phyloP scores from a whole-genome alignment of 2,888 invertebrate species.

The Junonia oenone region DNA sequence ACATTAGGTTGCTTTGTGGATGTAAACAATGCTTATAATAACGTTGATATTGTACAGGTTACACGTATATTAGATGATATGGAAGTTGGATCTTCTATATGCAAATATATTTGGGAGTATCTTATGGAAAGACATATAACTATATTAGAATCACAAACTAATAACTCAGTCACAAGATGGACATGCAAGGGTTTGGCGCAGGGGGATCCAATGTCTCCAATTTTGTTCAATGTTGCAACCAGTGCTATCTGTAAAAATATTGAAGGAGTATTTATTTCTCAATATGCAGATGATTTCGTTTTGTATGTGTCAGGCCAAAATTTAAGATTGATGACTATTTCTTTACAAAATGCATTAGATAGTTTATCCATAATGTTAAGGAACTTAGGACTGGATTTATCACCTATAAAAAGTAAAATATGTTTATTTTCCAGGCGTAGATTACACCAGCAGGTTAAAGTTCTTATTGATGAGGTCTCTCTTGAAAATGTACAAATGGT shows the following conservation, averaged over 20 bases:
- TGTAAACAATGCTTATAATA: slow-evolving; percentile 25
- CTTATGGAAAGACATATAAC: slow-evolving; percentile 4
- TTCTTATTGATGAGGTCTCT: background rate
- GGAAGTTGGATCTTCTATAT: slow-evolving; percentile 13
- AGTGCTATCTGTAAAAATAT: slow-evolving; percentile 14
- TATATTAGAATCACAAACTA: background rate
- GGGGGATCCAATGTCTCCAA: slow-evolving; percentile 32
- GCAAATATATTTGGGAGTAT: slow-evolving; percentile 18
- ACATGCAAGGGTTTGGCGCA: slow-evolving; percentile 29
- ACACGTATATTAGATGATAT: slow-evolving; percentile 14
- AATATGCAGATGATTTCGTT: slow-evolving; percentile 35
- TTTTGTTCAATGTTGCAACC: slow-evolving; percentile 31
- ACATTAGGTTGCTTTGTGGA: slow-evolving; percentile 25
- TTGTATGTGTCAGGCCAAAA: slow-evolving; percentile 17
- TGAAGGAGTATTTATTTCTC: slow-evolving; percentile 14
- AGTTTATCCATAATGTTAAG: background rate
- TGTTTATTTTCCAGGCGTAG: background rate
- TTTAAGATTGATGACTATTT: background rate
- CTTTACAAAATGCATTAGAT: no score
- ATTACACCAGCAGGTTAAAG: background rate
- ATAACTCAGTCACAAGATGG: background rate
- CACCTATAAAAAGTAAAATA: background rate
- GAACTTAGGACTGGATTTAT: background rate
- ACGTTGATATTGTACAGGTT: slow-evolving; percentile 9
- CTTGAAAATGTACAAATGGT: background rate